Conservation (phyloP, 2,888 invertebrate genomes). For the Metacarcinus magister region DNA sequence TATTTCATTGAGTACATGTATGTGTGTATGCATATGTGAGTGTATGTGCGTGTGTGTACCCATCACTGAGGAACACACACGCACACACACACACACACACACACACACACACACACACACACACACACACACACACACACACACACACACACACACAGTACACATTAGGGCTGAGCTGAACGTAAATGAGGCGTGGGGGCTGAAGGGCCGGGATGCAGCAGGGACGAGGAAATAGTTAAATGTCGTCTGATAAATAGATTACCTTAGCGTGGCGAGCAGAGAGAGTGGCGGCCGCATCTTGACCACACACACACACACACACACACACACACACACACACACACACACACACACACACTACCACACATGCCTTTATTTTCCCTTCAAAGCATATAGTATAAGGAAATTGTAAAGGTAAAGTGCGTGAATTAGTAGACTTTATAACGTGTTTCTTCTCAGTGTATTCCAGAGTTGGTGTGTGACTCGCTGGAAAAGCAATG, state of each 20-base stretch:
- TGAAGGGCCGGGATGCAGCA: conserved; percentile 64
- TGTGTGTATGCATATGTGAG: neutral
- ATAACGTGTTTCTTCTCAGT: no score
- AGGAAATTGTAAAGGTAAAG: no score
- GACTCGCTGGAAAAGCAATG: no score
- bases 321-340: neutral
- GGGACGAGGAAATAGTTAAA: conserved; percentile 73
- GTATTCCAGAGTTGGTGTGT: no score
- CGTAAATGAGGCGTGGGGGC: conserved; percentile 72
- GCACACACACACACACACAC: neutral
- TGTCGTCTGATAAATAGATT: conserved; percentile 78
- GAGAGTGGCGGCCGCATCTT: neutral
- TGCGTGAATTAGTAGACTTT: no score
- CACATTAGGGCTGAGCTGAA: conserved; percentile 67
- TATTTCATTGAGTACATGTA: neutral
- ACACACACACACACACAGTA: conserved; percentile 50
- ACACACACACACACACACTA: neutral
- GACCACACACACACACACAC: neutral
- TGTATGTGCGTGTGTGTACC: neutral
- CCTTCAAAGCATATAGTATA: no score
- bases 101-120: neutral
- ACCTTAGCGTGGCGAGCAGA: conserved; percentile 43
- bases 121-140: neutral
- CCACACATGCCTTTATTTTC: neutral
- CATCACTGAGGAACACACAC: neutral